Conservation (phyloP, 2,797 vertebrate species). For the Urosaurus nigricauda region DNA sequence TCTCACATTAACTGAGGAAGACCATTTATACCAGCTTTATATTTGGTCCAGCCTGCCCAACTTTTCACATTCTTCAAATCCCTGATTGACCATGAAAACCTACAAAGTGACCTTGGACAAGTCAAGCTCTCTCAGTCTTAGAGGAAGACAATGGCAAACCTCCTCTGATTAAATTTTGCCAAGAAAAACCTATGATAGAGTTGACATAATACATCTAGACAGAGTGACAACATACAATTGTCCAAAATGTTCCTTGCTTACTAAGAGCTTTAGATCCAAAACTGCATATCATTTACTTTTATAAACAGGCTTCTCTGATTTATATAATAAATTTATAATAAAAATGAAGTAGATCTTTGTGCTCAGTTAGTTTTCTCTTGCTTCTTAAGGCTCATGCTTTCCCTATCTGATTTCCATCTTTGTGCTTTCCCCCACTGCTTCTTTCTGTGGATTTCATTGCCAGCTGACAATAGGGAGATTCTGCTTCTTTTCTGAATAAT, state of each 20-base stretch:
- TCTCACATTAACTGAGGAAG: background rate
- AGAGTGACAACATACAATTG: too few species aligned
- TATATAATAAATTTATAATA: too few species aligned
- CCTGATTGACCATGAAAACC: too few species aligned
- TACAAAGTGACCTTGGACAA: too few species aligned
- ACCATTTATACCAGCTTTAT: background rate
- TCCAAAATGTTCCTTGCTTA: background rate
- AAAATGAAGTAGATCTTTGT: background rate
- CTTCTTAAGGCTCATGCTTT: background rate
- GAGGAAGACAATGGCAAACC: too few species aligned
- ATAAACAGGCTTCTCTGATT: too few species aligned
- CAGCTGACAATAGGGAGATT: background rate
- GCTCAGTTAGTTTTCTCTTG: background rate
- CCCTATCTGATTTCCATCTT: background rate
- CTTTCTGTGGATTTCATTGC: background rate
- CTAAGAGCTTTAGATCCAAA: background rate
- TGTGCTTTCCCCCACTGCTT: background rate
- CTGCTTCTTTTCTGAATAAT: background rate
- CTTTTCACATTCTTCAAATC: background rate
- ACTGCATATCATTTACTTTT: background rate
- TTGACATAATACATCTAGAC: too few species aligned
- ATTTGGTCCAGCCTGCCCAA: too few species aligned
- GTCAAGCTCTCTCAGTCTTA: too few species aligned
- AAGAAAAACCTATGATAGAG: too few species aligned
- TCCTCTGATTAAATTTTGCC: too few species aligned